Evolutionary conservation across 2,888 invertebrate species (phyloP).

Genomic region (Xanthorhoe spadicearia): DNA sequence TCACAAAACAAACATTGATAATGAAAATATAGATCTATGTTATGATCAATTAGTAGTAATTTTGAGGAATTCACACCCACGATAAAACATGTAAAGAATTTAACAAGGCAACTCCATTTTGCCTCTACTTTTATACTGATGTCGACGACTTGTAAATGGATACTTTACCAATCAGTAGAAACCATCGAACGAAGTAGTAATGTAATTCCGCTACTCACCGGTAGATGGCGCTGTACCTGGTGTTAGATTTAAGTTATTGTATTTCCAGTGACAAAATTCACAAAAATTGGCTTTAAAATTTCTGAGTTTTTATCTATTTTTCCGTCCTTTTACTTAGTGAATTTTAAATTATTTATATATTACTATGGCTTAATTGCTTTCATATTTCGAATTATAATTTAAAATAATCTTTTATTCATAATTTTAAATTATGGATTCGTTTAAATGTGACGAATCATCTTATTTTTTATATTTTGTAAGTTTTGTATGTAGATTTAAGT

Average conservation of each 20-base stretch:
- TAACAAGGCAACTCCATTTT: no score
- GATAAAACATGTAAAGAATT: no score
- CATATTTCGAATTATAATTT: neutral
- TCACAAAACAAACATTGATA: no score
- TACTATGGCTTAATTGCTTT: neutral
- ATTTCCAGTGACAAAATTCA: slow-evolving; percentile 35
- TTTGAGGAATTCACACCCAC: no score
- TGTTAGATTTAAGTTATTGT: slow-evolving; percentile 22
- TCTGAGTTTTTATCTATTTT: slow-evolving; percentile 26
- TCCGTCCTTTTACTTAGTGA: slow-evolving; percentile 40
- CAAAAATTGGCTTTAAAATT: slow-evolving; percentile 44
- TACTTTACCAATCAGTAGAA: neutral
- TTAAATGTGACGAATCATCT: slow-evolving; percentile 1
- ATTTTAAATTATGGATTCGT: neutral
- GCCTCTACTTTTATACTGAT: neutral
- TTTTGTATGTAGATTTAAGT: slow-evolving; percentile 24
- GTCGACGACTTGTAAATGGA: neutral
- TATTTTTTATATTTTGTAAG: slow-evolving; percentile 7
- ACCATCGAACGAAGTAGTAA: neutral
- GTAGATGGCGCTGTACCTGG: slow-evolving; percentile 26
- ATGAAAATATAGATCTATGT: no score
- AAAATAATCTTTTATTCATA: neutral
- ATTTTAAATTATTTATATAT: slow-evolving; percentile 19
- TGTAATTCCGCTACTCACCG: slow-evolving; percentile 18
- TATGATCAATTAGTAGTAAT: no score